These are phyloP conservation scores for Serranus cabrilla DNA, from an alignment of 2,797 vertebrate species.

Conservation along the genomic window DNA sequence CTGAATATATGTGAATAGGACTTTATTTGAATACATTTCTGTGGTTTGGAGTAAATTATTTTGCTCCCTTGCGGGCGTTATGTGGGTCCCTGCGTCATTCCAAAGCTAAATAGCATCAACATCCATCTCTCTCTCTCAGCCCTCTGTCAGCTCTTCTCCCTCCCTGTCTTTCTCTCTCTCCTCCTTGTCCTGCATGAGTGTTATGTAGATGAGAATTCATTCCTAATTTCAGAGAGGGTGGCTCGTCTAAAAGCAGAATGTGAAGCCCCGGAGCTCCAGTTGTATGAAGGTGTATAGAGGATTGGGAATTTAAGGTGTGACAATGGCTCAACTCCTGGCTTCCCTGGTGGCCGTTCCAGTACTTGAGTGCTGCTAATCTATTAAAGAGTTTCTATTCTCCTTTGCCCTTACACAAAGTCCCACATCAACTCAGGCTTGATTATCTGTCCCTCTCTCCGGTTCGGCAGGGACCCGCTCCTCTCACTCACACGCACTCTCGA, in stretches of 20 bases:
- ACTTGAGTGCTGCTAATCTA: constrained; percentile 77
- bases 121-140: constrained; percentile 47
- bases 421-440: constrained; percentile 74
- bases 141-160: constrained; percentile 12
- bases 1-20: constrained; percentile 79
- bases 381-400: constrained; percentile 79
- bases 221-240: constrained; percentile 57
- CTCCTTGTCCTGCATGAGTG: constrained; percentile 50
- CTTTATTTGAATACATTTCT: constrained; percentile 83
- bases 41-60: constrained; percentile 80
- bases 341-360: constrained; percentile 71
- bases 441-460: constrained; percentile 71
- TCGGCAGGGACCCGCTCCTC: constrained; percentile 38
- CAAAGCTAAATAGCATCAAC: constrained; percentile 75
- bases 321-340: constrained; percentile 55
- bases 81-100: constrained; percentile 70
- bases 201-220: constrained; percentile 71
- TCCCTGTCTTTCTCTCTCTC: neutral
- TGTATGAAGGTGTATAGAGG: constrained; percentile 36
- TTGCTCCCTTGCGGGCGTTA: constrained; percentile 56
- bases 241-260: constrained; percentile 30
- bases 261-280: constrained; percentile 26
- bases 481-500: constrained; percentile 26
- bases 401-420: constrained; percentile 69
- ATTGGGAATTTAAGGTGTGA: constrained; percentile 61